Base-by-base conservation (phyloP, 2,113 vertebrate genomes). In the Ageneiosus marmoratus region DNA sequence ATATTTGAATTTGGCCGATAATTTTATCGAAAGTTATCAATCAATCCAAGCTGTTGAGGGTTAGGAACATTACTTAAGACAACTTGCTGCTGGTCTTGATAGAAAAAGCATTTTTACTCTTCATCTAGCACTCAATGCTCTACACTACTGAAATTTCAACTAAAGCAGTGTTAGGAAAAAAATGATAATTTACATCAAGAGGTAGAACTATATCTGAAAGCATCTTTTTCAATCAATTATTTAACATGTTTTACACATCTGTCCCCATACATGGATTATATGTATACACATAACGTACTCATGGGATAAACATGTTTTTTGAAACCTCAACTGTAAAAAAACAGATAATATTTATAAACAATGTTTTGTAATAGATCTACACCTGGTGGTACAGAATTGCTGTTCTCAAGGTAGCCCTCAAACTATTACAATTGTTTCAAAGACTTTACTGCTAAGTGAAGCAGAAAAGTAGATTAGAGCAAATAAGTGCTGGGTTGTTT, bases 401-500 rank as follows among this genome's bases (percentile, higher is more conserved):
- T 74, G 32, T 65, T 77, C 50, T 44, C 20, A 55, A 44, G 29
- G 24, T 62, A 18, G 10, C 48, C 77, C 48, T 73, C 24, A 29
- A 32, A 75, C 12, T 24, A 56, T 55, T 56, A 58, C 27, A 73
- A 51, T 50, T 76, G 72, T 58, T 83, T 75, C 29, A 8, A 53
- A 81, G 63, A 77, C 16, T 79, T 53, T 29, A 55, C n/a, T 22
- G 34, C 7, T 46, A 51, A 34, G 10, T 76, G 34, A 55, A 67
- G 55, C 29, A 87, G 50, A 44, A 34, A 65, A 77, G 77, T 84
- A 74, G 79, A 87, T 80, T 77, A 72, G 74, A 85, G 77, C 80
- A 82, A 79, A 84, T 82, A 87, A 78, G 75, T 74, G 83, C 83
- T 76, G 83, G 56, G 69, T 74, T 79, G 80, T 79, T 82, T 84